These are phyloP conservation scores for honey bee (Apis mellifera) DNA, from an alignment of 1,140 invertebrate genomes.

Conservation along the genomic window DNA sequence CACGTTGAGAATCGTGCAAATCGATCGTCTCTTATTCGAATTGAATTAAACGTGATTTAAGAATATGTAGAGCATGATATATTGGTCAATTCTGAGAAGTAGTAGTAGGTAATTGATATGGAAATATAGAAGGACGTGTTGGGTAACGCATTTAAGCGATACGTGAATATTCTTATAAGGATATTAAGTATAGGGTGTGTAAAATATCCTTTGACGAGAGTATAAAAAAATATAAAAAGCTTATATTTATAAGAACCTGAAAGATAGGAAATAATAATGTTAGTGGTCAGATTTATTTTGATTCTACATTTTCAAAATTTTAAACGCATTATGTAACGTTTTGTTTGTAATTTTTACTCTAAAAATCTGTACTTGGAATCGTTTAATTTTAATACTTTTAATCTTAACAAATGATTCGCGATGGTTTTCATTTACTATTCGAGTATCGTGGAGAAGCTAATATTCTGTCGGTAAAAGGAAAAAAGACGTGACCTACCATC, in stretches of 20 bases:
- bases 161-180: neutral
- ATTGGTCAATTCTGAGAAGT: neutral
- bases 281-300: neutral
- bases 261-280: neutral
- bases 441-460: neutral
- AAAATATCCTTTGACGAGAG: neutral
- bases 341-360: neutral
- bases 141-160: neutral
- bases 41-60: neutral
- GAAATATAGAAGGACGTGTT: neutral
- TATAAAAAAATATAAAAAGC: neutral
- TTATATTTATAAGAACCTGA: too few relatives aligned
- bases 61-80: neutral
- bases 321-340: neutral
- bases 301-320: neutral
- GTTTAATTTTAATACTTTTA: neutral
- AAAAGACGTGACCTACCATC: neutral
- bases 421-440: neutral
- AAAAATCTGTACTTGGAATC: neutral
- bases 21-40: neutral
- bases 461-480: slow-evolving; percentile 46
- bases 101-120: slow-evolving; percentile 3
- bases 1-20: neutral
- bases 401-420: neutral
- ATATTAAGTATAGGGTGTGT: neutral